These are phyloP conservation scores for Pygoscelis antarcticus DNA, from an alignment of 2,113 vertebrate genomes.

Conservation along the genomic window DNA sequence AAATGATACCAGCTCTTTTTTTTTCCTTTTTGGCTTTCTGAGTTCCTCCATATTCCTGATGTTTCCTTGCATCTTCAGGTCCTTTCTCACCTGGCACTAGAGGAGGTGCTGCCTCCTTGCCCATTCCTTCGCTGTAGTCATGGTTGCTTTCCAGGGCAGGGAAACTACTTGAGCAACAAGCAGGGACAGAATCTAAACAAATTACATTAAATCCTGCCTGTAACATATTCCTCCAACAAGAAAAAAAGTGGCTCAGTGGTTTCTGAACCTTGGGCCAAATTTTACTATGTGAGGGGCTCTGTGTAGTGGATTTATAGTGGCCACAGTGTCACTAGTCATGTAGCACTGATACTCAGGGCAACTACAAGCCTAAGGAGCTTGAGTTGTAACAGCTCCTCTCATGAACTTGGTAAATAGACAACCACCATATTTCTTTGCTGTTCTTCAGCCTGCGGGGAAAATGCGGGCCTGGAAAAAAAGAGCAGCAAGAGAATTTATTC, in stretches of 20 bases:
- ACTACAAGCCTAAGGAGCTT: neutral
- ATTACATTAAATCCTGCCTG: accelerated
- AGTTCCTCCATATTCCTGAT: neutral
- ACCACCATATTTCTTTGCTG: neutral
- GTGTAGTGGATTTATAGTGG: neutral
- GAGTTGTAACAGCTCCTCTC: neutral
- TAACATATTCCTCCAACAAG: neutral
- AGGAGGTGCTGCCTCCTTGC: neutral
- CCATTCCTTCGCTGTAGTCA: neutral
- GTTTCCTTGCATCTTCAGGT: neutral
- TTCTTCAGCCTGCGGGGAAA: neutral
- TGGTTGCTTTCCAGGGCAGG: neutral
- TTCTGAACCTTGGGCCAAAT: neutral
- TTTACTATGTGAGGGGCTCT: neutral
- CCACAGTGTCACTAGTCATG: neutral
- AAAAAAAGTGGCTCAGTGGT: neutral
- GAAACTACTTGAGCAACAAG: neutral
- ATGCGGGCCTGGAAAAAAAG: neutral
- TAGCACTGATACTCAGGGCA: neutral
- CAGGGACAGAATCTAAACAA: neutral
- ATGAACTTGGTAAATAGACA: neutral
- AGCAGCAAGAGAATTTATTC: neutral
- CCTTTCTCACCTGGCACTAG: neutral
- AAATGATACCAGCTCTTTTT: neutral
- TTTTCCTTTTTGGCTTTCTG: neutral